Evolutionary conservation across 2,888 invertebrate species (phyloP), one percentile per base, ranked within the genome.

Genomic region (Nomada goodeniana): DNA sequence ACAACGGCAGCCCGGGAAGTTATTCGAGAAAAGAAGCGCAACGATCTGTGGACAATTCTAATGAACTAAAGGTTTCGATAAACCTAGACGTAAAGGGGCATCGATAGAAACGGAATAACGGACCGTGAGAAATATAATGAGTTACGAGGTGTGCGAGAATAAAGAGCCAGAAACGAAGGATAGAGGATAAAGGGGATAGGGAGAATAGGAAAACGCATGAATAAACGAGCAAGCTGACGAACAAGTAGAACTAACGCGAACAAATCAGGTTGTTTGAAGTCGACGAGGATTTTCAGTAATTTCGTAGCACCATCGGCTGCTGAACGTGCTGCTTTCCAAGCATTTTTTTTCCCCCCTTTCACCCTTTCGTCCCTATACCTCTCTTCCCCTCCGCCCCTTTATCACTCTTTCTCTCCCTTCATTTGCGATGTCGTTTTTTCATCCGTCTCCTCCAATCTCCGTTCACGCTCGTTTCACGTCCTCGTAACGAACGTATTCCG

Each of bases 241-340:
- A 85, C 78, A 67, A 67, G 76, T 74, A 73, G 78, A 80, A 75
- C 85, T 72, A 84, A 79, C 78, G 82, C 76, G 69, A 71, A 76
- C 79, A 78, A 85, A 82, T 85, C 82, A 77, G 79, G 80, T 71
- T 81, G 80, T 79, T 80, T 68, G 82, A 88, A 88, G 87, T 86
- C 87, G 82, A 76, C 80, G 86, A 86, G 85, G 81, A 88, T 81
- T 82, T 86, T 82, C 87, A 87, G 89, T 90, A 90, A 90, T 90
- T 90, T 89, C 85, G 87, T 87, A 84, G 87, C 86, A 80, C 85
- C 85, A 85, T 83, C 85, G 78, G 85, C 85, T 88, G 90, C 90
- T 89, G 90, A 90, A 88, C 88, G 86, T 86, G 87, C 83, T 85
- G 83, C 83, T 85, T 80, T 78, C 72, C 72, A 83, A 86, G 76